Conservation (phyloP, 2,888 invertebrate species). For the Lottia scabra region DNA sequence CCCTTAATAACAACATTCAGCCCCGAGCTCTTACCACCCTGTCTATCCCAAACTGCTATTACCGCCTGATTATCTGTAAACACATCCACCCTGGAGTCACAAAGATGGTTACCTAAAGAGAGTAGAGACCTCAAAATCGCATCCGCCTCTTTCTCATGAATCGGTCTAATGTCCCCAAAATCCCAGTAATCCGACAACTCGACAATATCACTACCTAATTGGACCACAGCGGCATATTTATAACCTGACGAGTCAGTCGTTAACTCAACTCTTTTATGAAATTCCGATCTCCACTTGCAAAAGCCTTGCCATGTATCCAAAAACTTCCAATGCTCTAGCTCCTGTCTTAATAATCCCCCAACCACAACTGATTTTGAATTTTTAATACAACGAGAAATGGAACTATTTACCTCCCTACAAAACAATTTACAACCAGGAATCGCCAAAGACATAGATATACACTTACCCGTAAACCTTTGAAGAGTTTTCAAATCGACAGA, state of each 20-base stretch:
- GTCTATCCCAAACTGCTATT: conserved; percentile 9
- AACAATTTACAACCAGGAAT: too few species aligned
- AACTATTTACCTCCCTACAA: too few species aligned
- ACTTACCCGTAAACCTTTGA: too few species aligned
- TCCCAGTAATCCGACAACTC: conserved; percentile 17
- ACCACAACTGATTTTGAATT: too few species aligned
- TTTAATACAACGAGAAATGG: too few species aligned
- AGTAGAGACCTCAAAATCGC: conserved; percentile 13
- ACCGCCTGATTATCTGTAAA: conserved; percentile 22
- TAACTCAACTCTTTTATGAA: conserved; percentile 15
- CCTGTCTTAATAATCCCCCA: conserved; percentile 4
- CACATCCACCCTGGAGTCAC: conserved; percentile 15
- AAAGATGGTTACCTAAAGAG: background rate
- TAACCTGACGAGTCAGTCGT: conserved; percentile 27
- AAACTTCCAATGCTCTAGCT: conserved; percentile 27
- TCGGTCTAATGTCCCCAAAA: conserved; percentile 14
- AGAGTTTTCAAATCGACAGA: too few species aligned
- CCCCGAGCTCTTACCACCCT: conserved; percentile 8
- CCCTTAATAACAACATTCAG: conserved; percentile 11
- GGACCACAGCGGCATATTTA: conserved; percentile 20
- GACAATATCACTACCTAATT: background rate
- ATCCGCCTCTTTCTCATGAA: conserved; percentile 23
- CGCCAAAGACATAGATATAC: too few species aligned
- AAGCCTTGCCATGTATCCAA: conserved; percentile 18
- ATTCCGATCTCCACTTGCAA: conserved; percentile 14